Percentiles rank a stretch among this genome's conserved stretches.
Conservation (phyloP, 2,888 invertebrate genomes). For the Andrena fulva region DNA sequence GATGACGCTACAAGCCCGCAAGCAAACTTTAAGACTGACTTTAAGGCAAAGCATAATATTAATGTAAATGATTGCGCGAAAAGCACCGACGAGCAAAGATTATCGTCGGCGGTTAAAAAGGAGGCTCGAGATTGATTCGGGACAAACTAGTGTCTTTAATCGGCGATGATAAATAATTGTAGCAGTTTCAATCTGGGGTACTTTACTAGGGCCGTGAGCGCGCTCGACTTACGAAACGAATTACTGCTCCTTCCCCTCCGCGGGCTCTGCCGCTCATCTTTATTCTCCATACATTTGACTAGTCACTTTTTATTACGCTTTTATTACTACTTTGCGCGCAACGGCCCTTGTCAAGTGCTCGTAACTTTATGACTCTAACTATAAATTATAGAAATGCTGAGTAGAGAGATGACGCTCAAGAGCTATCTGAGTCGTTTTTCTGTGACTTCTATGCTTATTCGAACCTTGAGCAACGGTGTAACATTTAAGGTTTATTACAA, state of each 20-base stretch:
- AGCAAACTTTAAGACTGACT: constrained; percentile 84
- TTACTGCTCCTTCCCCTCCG: constrained; percentile 34
- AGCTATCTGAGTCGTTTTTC: constrained; percentile 40
- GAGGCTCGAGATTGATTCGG: constrained; percentile 80
- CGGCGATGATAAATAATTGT: constrained; percentile 55
- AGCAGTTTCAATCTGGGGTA: constrained; percentile 56
- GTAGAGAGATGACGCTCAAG: constrained; percentile 17
- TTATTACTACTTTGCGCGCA: constrained; percentile 21
- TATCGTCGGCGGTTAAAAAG: constrained; percentile 61
- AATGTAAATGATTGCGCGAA: constrained; percentile 78
- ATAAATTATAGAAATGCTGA: constrained; percentile 22
- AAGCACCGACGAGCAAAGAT: constrained; percentile 72
- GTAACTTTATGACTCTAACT: constrained; percentile 20
- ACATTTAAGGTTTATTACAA: constrained; percentile 6
- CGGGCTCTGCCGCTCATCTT: neutral
- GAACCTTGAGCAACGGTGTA: neutral
- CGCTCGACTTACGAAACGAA: constrained; percentile 25
- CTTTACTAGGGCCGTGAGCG: constrained; percentile 58
- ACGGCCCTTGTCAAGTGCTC: constrained; percentile 43
- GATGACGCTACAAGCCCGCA: constrained; percentile 79
- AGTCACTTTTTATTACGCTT: constrained; percentile 48
- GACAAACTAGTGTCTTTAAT: constrained; percentile 49
- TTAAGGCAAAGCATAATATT: constrained; percentile 82
- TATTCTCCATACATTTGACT: constrained; percentile 26
- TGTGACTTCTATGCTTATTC: constrained; percentile 6